Percentiles rank a stretch among this genome's conserved stretches.
phyloP scores from a whole-genome alignment of 2,888 invertebrate species.

The Orchesellides sinensis region DNA sequence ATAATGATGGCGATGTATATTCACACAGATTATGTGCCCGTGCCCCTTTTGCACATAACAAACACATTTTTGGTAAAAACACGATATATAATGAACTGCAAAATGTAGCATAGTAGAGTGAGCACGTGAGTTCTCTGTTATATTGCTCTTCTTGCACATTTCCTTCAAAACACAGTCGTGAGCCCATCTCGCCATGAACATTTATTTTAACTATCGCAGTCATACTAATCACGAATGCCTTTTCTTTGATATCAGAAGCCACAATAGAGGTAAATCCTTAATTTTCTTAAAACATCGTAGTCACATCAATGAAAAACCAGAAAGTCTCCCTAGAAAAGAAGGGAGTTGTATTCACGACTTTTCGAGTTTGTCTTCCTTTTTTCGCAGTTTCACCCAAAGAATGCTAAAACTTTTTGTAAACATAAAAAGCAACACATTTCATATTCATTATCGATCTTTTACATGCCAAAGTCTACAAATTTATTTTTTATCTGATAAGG shows the following conservation, averaged over 20 bases:
- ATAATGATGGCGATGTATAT: not conserved
- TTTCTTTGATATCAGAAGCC: conserved; percentile 25
- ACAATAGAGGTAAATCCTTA: conserved; percentile 20
- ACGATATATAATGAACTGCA: too few species aligned
- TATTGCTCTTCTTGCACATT: conserved; percentile 17
- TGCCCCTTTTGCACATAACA: not conserved
- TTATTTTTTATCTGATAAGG: too few species aligned
- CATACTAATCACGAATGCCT: conserved; percentile 23
- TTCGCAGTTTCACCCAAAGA: conserved; percentile 17
- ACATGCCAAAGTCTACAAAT: conserved; percentile 16
- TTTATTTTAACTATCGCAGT: conserved; percentile 17
- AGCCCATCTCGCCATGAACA: conserved; percentile 32
- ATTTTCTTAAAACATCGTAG: conserved; percentile 48
- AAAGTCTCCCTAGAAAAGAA: conserved; percentile 37
- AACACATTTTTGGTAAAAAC: too few species aligned
- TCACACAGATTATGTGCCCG: conserved; percentile 5
- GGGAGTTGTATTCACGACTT: conserved; percentile 38
- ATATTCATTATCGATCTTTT: conserved; percentile 39
- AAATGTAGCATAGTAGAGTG: too few species aligned
- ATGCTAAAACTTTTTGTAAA: not conserved
- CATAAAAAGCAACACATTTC: conserved; percentile 7
- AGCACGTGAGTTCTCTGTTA: too few species aligned
- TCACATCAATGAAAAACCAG: conserved; percentile 61
- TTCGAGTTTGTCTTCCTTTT: not conserved
- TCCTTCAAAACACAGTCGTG: conserved; percentile 42